Conservation (phyloP, 2,797 vertebrate genomes). For the Semotilus atromaculatus region DNA sequence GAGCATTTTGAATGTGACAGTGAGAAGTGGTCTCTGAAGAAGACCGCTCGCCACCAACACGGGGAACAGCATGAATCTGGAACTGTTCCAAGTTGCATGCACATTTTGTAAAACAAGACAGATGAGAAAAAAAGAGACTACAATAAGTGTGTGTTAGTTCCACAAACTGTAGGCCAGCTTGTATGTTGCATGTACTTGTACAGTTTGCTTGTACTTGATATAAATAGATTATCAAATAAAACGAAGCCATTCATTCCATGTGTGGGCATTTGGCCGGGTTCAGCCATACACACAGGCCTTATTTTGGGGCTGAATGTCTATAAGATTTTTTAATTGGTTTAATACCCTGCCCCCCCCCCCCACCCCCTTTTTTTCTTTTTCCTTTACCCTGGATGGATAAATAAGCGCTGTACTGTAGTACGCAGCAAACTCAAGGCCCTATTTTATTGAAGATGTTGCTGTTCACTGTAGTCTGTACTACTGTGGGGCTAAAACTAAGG, state of each 20-base stretch:
- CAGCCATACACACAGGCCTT: slow-evolving; percentile 83
- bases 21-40: slow-evolving; percentile 53
- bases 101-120: slow-evolving; percentile 90
- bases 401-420: slow-evolving; percentile 77
- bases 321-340: slow-evolving; percentile 74
- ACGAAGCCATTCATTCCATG: slow-evolving; percentile 93
- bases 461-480: slow-evolving; percentile 85
- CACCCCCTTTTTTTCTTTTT: not conserved
- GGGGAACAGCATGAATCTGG: slow-evolving; percentile 96
- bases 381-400: slow-evolving; percentile 66
- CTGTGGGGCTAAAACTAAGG: slow-evolving; percentile 77
- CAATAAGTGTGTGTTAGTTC: slow-evolving; percentile 92
- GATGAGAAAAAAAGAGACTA: slow-evolving; percentile 81
- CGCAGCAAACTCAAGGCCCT: slow-evolving; percentile 72
- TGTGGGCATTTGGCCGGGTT: slow-evolving; percentile 84
- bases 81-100: slow-evolving; percentile 95
- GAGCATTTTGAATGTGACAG: slow-evolving; percentile 56
- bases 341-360: not conserved
- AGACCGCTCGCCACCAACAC: slow-evolving; percentile 75
- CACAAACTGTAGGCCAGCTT: slow-evolving; percentile 95
- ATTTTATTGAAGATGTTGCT: slow-evolving; percentile 82
- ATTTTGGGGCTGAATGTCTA: slow-evolving; percentile 89
- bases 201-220: slow-evolving; percentile 99
- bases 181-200: slow-evolving; percentile 99
- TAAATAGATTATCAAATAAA: slow-evolving; percentile 93